Evolutionary conservation across 2,888 invertebrate species (phyloP), one percentile per base, ranked within the genome.

Genomic region (Ichneumon xanthorius): DNA sequence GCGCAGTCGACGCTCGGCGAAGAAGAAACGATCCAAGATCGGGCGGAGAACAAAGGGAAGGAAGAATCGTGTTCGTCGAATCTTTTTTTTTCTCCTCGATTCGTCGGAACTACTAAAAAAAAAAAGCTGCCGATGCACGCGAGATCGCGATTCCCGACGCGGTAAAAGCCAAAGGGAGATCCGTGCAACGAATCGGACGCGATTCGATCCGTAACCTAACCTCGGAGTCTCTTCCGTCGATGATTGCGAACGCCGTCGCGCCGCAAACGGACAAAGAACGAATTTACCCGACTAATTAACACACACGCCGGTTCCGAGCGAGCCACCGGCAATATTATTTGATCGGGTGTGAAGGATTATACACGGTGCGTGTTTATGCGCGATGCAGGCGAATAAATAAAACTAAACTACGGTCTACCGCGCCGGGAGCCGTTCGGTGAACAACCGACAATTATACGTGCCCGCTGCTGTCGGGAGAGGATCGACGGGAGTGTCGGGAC

Each of bases 381-480:
- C 26, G 11, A 33, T 30, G 11, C 50, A 55, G 67, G 22, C n/a
- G 58, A 50, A 37, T 19, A 61, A 70, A 78, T 48, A 70, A 70
- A 70, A 78, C 30, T 70, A 16, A n/a, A 70, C 45, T 48, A 33
- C 61, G 58, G 30, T 58, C 45, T 78, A 55, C 48, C 50, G 70
- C 33, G n/a, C 22, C 16, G 30, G 61, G 16, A 61, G 33, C 14
- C 7, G 33, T n/a, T n/a, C 19, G 11, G 65, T 48, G 63, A 45
- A 80, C 67, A 58, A 68, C 65, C 67, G 72, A 73, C 73, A 73
- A 80, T 80, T 80, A 68, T 67, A 65, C 72, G 72, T 63, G 72
- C 80, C 72, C 48, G 68, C 45, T 53, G 58, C 75, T 37, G 80
- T 75, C 73, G 73, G 68, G n/a, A 68, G 73, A 63, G 68, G 58